These are phyloP conservation scores for Hypolimnas misippus DNA, from an alignment of 2,888 invertebrate species.

Conservation along the genomic window DNA sequence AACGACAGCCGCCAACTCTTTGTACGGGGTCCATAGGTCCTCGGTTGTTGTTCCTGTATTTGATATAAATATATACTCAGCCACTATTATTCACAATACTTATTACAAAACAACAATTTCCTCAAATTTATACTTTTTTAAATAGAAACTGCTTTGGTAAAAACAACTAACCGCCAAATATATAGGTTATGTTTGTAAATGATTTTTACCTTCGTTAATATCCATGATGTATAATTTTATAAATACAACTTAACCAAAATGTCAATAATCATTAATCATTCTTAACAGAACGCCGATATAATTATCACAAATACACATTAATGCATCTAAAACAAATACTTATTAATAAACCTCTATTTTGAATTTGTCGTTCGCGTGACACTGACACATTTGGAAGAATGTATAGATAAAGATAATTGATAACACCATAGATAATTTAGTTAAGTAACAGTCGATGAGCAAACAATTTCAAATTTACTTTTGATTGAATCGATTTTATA, in stretches of 20 bases:
- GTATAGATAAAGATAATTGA: not conserved
- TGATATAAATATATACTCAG: not conserved
- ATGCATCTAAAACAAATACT: not conserved
- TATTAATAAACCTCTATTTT: conserved; percentile 3
- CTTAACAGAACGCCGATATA: conserved; percentile 12
- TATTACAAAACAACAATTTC: not conserved
- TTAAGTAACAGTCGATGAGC: too few species aligned
- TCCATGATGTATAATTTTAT: conserved; percentile 56
- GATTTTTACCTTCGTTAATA: conserved; percentile 69
- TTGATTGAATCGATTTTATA: too few species aligned
- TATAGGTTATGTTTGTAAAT: conserved; percentile 48
- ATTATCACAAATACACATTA: not conserved
- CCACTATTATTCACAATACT: not conserved
- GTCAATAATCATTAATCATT: not conserved
- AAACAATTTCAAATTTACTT: too few species aligned
- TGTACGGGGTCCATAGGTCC: conserved; percentile 94
- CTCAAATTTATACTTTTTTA: not conserved
- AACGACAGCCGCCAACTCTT: conserved; percentile 88
- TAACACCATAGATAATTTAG: too few species aligned
- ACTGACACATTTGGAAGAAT: not conserved
- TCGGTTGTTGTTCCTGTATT: conserved; percentile 79
- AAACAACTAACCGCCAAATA: conserved; percentile 45
- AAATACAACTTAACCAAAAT: not conserved
- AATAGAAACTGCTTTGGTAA: not conserved
- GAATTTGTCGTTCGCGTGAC: conserved; percentile 11